Conservation (phyloP, 2,888 invertebrate genomes). For the Lymantria monacha region DNA sequence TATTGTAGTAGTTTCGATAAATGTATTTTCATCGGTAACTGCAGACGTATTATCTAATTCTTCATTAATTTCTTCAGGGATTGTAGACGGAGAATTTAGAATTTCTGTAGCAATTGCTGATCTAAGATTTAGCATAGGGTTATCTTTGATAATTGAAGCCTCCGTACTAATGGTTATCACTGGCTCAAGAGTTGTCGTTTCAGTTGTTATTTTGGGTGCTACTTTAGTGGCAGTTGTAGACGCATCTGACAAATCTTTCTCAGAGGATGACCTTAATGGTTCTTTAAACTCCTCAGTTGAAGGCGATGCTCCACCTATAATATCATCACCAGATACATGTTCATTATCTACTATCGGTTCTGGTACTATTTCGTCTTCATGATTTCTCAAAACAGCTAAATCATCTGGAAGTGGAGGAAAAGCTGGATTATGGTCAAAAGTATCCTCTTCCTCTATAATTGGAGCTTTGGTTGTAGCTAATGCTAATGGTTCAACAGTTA, state of each 20-base stretch:
- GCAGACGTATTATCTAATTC: conserved; percentile 23
- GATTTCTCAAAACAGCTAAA: conserved; percentile 62
- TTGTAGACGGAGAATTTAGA: conserved; percentile 49
- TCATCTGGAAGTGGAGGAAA: conserved; percentile 76
- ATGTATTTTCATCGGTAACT: conserved; percentile 15
- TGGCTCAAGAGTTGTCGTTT: conserved; percentile 29
- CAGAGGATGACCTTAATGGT: conserved; percentile 34
- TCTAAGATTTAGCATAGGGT: conserved; percentile 60
- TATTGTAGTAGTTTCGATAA: background rate
- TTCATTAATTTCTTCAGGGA: conserved; percentile 50
- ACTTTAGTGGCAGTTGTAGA: conserved; percentile 35
- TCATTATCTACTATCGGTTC: conserved; percentile 56
- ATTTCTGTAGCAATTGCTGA: conserved; percentile 69
- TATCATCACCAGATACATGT: conserved; percentile 42
- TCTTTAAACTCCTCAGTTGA: conserved; percentile 41
- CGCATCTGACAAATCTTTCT: conserved; percentile 34
- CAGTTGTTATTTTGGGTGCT: conserved; percentile 34
- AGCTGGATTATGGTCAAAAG: conserved; percentile 70
- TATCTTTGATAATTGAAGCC: conserved; percentile 44
- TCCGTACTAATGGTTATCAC: conserved; percentile 33
- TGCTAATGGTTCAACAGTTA: conserved; percentile 34
- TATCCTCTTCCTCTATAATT: conserved; percentile 67
- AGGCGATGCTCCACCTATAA: conserved; percentile 34
- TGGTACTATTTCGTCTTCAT: conserved; percentile 65
- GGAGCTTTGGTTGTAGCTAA: conserved; percentile 55